Evolutionary conservation across 2,113 vertebrate genomes (phyloP).

Genomic region (Terrapene triunguis): DNA sequence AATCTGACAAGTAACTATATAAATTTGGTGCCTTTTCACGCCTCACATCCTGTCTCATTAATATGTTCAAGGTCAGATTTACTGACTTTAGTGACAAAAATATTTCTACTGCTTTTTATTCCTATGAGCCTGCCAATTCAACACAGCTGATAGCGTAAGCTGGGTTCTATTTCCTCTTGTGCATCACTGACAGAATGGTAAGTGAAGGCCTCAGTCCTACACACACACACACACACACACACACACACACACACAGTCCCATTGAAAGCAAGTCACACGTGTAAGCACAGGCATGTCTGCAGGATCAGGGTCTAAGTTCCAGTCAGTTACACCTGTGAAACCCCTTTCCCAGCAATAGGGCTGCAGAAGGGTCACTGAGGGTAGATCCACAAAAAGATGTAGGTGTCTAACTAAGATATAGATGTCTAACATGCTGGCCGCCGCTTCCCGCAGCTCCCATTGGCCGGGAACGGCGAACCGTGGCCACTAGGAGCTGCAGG

Average conservation of each 20-base stretch:
- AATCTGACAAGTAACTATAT: not conserved
- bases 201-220: not conserved
- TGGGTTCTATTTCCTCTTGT: not conserved
- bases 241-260: not conserved
- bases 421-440: too few relatives aligned
- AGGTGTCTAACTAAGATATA: not conserved
- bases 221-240: not conserved
- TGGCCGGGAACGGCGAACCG: too few relatives aligned
- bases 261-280: rapidly evolving
- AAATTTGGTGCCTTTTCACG: not conserved
- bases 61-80: not conserved
- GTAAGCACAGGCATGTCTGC: not conserved
- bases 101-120: not conserved
- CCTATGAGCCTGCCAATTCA: not conserved
- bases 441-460: too few relatives aligned
- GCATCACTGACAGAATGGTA: not conserved
- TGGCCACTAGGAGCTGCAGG: too few relatives aligned
- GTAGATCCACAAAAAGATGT: not conserved
- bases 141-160: rapidly evolving
- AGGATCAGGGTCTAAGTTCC: not conserved
- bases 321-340: slow-evolving; percentile 28
- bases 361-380: not conserved
- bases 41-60: not conserved
- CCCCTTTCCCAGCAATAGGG: slow-evolving; percentile 4
- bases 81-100: not conserved